Evolutionary conservation across 2,113 vertebrate species (phyloP).

Genomic region (Thalassarche chlororhynchos): DNA sequence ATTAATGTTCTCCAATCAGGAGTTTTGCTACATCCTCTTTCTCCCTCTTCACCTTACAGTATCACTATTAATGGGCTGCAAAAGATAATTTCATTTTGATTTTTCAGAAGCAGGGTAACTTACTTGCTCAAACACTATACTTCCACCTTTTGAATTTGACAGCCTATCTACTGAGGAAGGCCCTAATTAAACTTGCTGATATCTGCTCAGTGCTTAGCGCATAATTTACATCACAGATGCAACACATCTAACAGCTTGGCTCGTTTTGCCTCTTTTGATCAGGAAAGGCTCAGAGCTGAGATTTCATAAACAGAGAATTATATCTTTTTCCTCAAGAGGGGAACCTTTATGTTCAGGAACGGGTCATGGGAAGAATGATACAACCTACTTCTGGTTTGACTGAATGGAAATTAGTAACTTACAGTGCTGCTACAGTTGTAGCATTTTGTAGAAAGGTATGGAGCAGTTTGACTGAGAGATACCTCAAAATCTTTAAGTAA

Average conservation of each 20-base stretch:
- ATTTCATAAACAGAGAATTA: neutral
- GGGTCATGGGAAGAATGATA: neutral
- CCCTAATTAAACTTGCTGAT: constrained; percentile 8
- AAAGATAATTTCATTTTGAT: neutral
- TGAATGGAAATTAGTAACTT: neutral
- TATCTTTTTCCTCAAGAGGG: neutral
- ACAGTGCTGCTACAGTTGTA: neutral
- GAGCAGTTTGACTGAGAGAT: neutral
- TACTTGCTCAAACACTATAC: neutral
- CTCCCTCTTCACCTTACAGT: neutral
- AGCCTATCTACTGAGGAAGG: neutral
- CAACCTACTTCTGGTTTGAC: neutral
- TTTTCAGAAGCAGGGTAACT: neutral
- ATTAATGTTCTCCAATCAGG: neutral
- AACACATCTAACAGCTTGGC: neutral
- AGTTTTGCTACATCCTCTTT: neutral
- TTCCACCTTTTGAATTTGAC: neutral
- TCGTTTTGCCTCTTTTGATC: neutral
- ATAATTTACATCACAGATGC: neutral
- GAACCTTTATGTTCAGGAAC: neutral
- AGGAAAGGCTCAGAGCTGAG: neutral
- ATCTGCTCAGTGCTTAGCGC: neutral
- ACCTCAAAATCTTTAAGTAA: neutral
- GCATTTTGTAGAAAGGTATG: neutral
- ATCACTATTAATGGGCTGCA: neutral